Conservation (phyloP, 2,113 vertebrate species). For the Gracilinanus agilis region DNA sequence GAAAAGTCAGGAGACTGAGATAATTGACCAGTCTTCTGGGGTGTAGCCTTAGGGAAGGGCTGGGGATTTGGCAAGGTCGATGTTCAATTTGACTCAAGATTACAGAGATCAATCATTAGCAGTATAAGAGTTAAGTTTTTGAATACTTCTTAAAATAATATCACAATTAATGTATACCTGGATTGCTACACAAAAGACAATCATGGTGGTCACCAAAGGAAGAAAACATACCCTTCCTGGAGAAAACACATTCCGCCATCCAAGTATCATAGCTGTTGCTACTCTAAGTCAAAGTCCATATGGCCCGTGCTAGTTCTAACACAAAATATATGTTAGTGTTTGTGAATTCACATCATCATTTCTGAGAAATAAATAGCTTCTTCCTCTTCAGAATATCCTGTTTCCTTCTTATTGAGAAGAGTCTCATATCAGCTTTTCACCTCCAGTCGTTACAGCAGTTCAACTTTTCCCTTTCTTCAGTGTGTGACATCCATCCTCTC, state of each 20-base stretch:
- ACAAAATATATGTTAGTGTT: not conserved
- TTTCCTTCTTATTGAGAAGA: not conserved
- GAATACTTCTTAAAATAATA: no score
- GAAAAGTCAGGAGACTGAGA: no score
- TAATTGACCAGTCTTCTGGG: no score
- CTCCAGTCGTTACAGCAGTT: not conserved
- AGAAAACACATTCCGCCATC: not conserved
- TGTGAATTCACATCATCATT: not conserved
- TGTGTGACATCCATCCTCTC: not conserved
- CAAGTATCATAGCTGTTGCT: not conserved
- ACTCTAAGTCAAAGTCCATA: not conserved
- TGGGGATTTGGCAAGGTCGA: no score
- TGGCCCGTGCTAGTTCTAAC: not conserved
- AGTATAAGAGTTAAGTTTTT: no score
- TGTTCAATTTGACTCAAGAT: no score
- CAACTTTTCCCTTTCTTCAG: not conserved
- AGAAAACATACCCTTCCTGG: not conserved
- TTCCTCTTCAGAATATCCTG: not conserved
- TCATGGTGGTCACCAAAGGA: not conserved
- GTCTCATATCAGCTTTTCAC: not conserved
- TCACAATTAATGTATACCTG: no score
- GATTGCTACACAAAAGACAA: no score
- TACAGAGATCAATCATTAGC: no score
- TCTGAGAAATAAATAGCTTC: not conserved
- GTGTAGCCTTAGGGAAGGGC: no score